Evolutionary conservation across 2,888 invertebrate genomes (phyloP), one percentile per base, ranked within the genome.

Genomic region (Harpagoxenus sublaevis): DNA sequence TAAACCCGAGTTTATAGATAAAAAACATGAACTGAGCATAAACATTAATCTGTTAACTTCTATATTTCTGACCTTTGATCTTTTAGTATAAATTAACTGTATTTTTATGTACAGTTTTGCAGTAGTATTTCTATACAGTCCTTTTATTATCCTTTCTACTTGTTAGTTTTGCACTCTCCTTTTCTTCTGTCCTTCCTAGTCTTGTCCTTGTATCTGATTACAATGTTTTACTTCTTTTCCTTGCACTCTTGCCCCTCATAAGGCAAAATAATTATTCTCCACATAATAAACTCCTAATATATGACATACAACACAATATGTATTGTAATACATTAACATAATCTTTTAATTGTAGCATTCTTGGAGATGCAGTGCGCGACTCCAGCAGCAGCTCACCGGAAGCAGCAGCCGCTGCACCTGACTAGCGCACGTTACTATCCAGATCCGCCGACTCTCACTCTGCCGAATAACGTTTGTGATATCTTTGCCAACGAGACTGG

Each of bases 401-500:
- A 53, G 23, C 87, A 85, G 5, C 89, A 92, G 31, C 60, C 60
- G n/a, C 93, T 96, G 86, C 96, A 96, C 90, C 93, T 95, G 45
- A 95, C 96, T 8, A 94, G 95, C 42, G 90, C 93, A 35, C 94
- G 95, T 68, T 96, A 95, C 90, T 96, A 96, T 92, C 96, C 96
- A 2, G 95, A 95, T 83, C 96, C 95, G 3, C 96, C 95, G 15
- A 89, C 95, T 53, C 92, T 97, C 53, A 96, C 96, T 78, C 92
- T 97, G 70, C 97, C 97, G 0, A 95, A 95, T 45, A 97, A 97
- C 93, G 95, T 96, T 5, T 95, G 96, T 18, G 96, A 97, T 91
- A 96, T 97, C 87, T 96, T 97, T 93, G 95, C 96, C 70, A 95
- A 96, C 18, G 97, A 97, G 94, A 96, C 96, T 89, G 96, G 96